Conservation (phyloP, 2,888 invertebrate species). For the Troilus luridus region DNA sequence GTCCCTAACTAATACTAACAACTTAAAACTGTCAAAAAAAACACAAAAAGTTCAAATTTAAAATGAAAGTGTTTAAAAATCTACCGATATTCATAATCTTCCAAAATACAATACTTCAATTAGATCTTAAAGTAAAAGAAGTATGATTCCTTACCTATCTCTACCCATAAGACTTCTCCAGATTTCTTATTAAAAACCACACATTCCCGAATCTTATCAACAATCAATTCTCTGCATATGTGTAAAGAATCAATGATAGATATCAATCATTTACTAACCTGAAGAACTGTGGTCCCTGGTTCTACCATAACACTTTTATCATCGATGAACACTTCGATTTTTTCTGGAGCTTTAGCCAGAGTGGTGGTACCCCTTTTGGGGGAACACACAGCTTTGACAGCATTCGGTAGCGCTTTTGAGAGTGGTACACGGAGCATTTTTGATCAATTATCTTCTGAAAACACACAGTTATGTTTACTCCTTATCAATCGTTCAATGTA, state of each 20-base stretch:
- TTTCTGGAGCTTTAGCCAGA: slow-evolving; percentile 75
- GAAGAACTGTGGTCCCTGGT: slow-evolving; percentile 96
- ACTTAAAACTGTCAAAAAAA: too few species aligned
- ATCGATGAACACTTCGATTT: slow-evolving; percentile 97
- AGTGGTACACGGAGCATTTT: slow-evolving; percentile 82
- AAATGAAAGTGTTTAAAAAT: too few species aligned
- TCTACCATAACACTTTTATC: slow-evolving; percentile 94
- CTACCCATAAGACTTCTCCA: too few species aligned
- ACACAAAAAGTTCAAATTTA: too few species aligned
- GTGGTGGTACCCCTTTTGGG: slow-evolving; percentile 65
- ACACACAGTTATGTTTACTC: neutral
- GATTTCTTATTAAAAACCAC: too few species aligned
- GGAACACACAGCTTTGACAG: slow-evolving; percentile 63
- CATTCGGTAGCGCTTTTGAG: slow-evolving; percentile 73
- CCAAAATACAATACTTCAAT: too few species aligned
- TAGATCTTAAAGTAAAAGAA: too few species aligned
- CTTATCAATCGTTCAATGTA: neutral
- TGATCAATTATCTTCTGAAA: slow-evolving; percentile 7
- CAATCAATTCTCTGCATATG: too few species aligned
- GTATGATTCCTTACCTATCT: too few species aligned
- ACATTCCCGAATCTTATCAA: too few species aligned
- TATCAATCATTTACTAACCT: slow-evolving; percentile 73
- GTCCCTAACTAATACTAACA: too few species aligned
- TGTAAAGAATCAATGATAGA: neutral
- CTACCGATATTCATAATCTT: too few species aligned